phyloP scores from a whole-genome alignment of 2,888 invertebrate genomes.

The Icerya purchasi region DNA sequence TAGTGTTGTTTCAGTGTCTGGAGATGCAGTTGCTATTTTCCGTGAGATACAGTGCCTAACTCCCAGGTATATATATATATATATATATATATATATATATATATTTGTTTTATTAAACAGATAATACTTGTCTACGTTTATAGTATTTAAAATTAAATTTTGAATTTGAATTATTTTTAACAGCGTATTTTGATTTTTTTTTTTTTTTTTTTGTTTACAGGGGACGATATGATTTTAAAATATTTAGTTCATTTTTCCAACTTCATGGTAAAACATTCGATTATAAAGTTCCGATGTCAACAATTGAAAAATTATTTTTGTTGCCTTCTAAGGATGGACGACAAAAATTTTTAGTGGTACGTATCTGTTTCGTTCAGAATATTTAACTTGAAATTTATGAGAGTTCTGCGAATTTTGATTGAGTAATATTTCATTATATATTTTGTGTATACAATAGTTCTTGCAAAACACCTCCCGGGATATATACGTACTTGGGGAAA shows the following conservation, averaged over 20 bases:
- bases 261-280: conserved; percentile 97
- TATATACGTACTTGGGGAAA: too few relatives aligned
- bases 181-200: neutral
- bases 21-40: conserved; percentile 93
- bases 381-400: too few relatives aligned
- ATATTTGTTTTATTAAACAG: too few relatives aligned
- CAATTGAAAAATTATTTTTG: conserved; percentile 79
- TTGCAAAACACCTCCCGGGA: too few relatives aligned
- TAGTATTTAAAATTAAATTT: too few relatives aligned
- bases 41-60: conserved; percentile 93
- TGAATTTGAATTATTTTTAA: too few relatives aligned
- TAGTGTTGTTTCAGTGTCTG: conserved; percentile 90
- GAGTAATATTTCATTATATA: too few relatives aligned
- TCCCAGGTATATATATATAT: conserved; percentile 82
- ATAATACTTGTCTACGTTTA: too few relatives aligned
- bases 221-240: conserved; percentile 90
- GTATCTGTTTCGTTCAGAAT: too few relatives aligned
- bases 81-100: too few relatives aligned
- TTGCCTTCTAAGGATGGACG: conserved; percentile 93
- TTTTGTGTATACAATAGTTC: too few relatives aligned
- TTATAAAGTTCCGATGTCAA: conserved; percentile 96
- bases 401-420: too few relatives aligned
- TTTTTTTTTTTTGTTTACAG: conserved; percentile 31
- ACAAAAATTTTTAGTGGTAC: conserved; percentile 92
- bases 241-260: conserved; percentile 76